Conservation (phyloP, 2,888 invertebrate genomes). For the Pegoplata infirma region DNA sequence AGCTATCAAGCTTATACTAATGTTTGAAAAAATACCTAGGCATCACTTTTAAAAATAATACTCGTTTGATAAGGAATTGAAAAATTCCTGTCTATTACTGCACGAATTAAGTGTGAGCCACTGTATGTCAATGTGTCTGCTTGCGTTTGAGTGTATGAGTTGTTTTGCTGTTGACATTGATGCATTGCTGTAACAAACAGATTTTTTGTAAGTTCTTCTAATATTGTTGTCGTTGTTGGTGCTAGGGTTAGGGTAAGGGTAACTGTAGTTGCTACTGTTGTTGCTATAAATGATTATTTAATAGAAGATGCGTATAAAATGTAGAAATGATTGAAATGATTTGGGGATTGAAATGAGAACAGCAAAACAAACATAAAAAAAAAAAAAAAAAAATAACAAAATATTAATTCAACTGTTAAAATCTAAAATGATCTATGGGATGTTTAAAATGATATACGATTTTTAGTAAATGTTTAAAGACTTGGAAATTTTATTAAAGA, state of each 20-base stretch:
- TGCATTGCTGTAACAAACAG: slow-evolving; percentile 54
- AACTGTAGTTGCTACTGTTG: no score
- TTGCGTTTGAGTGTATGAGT: slow-evolving; percentile 4
- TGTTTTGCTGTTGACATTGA: slow-evolving; percentile 59
- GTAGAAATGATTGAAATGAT: slow-evolving; percentile 48
- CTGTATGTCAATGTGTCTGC: neutral
- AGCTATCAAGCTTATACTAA: no score
- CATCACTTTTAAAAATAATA: neutral
- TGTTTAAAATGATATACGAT: slow-evolving; percentile 11
- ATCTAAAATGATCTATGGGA: slow-evolving; percentile 40
- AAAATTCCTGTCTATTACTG: no score
- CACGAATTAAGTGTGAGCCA: no score
- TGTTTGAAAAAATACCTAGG: no score
- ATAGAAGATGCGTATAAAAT: slow-evolving; percentile 33
- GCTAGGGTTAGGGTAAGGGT: no score
- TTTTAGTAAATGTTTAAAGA: no score
- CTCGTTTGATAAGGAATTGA: no score
- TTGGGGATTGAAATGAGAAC: slow-evolving; percentile 27
- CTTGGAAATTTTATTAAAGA: no score
- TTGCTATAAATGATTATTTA: slow-evolving; percentile 38
- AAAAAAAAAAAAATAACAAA: no score
- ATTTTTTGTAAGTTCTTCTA: slow-evolving; percentile 12
- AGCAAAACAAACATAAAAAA: neutral
- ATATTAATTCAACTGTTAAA: slow-evolving; percentile 38
- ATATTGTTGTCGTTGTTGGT: neutral